These are phyloP conservation scores for Drosophila nasuta DNA, from an alignment of 1,140 invertebrate species.

Conservation along the genomic window DNA sequence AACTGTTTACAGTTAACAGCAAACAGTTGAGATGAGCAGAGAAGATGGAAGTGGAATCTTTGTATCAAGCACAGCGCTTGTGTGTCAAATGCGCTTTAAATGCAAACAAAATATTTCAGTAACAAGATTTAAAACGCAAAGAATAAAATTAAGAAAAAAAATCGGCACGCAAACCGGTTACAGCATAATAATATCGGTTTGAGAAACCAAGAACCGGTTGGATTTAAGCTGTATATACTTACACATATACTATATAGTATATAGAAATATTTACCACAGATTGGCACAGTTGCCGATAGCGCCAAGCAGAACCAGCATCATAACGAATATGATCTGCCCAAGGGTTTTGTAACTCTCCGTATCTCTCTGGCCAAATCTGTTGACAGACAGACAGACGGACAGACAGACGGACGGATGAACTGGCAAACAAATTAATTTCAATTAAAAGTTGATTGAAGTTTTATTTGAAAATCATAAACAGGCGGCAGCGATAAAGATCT, in stretches of 20 bases:
- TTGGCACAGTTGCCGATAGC: conserved; percentile 29
- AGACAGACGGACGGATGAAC: conserved; percentile 10
- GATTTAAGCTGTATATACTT: conserved; percentile 46
- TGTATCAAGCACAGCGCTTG: conserved; percentile 4
- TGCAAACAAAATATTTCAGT: conserved; percentile 52
- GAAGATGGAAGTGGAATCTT: background rate
- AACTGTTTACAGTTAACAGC: conserved; percentile 33
- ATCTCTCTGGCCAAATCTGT: background rate
- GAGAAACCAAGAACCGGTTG: conserved; percentile 54
- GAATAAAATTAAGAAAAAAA: conserved; percentile 60
- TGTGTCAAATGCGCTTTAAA: conserved; percentile 71
- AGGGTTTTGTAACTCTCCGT: conserved; percentile 2
- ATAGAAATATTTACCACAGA: conserved; percentile 27
- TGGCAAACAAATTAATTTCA: conserved; percentile 37
- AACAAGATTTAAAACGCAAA: conserved; percentile 47
- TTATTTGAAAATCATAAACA: conserved; percentile 42
- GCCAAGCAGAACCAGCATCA: conserved; percentile 12
- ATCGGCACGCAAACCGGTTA: conserved; percentile 38
- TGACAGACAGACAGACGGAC: conserved; percentile 14
- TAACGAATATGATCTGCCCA: conserved; percentile 6
- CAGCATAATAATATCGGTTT: conserved; percentile 45
- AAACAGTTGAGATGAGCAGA: conserved; percentile 16
- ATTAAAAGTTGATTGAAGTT: conserved; percentile 51
- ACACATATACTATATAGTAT: conserved; percentile 24
- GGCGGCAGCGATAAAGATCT: conserved; percentile 29